Percentiles rank a stretch among this genome's conserved stretches.
These are phyloP conservation scores for Lycophotia porphyrea DNA, from an alignment of 2,888 invertebrate species.

Conservation along the genomic window DNA sequence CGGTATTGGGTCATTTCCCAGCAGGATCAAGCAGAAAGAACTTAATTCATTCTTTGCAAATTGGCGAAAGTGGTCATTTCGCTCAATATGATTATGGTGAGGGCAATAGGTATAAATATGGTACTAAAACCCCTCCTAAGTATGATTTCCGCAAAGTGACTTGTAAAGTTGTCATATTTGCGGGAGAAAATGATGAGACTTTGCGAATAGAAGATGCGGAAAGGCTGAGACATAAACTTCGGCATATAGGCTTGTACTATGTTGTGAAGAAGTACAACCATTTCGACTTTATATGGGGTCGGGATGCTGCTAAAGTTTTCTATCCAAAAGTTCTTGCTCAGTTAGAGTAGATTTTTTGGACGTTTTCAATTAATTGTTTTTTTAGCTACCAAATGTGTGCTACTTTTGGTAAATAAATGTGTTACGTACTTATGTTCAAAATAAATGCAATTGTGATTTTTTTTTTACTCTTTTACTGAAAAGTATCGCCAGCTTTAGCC, in stretches of 20 bases:
- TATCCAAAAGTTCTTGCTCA: constrained; percentile 5
- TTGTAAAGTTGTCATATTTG: constrained; percentile 1
- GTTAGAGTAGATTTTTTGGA: background rate
- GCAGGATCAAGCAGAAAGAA: background rate
- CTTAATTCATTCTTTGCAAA: background rate
- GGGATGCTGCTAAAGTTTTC: background rate
- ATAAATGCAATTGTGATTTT: background rate
- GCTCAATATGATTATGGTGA: constrained; percentile 2
- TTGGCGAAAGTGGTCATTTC: background rate
- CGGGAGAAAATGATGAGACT: background rate
- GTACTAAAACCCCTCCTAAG: background rate
- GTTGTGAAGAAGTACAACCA: background rate
- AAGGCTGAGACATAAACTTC: background rate
- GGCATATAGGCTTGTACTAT: background rate
- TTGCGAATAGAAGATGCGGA: background rate
- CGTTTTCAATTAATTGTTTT: background rate
- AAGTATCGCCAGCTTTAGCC: background rate
- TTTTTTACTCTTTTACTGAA: background rate
- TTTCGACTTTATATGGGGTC: background rate
- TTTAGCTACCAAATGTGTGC: background rate
- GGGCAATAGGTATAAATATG: background rate
- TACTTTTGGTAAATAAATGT: background rate
- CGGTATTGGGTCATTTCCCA: background rate
- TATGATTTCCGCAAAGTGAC: background rate
- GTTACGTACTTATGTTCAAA: background rate